phyloP scores from a whole-genome alignment of 2,888 invertebrate genomes.

The Artemia sinica region DNA sequence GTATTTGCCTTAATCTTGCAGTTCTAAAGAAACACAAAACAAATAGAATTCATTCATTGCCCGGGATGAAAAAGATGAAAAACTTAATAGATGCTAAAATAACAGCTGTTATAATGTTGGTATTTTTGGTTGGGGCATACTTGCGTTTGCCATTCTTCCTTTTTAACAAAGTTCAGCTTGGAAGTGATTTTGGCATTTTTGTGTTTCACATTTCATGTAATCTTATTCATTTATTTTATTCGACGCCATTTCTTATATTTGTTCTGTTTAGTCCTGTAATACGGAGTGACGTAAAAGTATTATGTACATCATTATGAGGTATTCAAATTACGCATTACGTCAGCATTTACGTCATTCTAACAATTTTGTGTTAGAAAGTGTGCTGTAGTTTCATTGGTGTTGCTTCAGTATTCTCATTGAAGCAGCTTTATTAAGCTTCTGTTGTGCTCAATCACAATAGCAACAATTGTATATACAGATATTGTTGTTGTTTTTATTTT shows the following conservation, averaged over 20 bases:
- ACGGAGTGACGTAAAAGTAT: conserved; percentile 1
- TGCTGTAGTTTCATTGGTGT: too few species aligned
- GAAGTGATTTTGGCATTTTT: not conserved
- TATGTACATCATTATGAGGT: not conserved
- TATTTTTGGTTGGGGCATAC: not conserved
- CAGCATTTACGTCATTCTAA: too few species aligned
- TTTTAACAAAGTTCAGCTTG: not conserved
- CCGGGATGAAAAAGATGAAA: not conserved
- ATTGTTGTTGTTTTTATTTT: too few species aligned
- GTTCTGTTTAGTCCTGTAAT: not conserved
- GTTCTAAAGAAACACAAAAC: not conserved
- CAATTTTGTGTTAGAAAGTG: too few species aligned
- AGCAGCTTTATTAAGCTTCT: too few species aligned
- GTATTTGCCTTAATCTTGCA: not conserved
- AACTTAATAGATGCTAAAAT: not conserved
- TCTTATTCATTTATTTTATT: not conserved
- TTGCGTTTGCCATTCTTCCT: not conserved
- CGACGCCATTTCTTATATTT: not conserved
- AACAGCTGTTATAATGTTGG: not conserved
- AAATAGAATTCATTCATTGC: not conserved
- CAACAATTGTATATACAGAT: too few species aligned
- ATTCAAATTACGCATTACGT: too few species aligned
- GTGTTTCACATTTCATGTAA: not conserved
- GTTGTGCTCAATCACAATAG: too few species aligned
- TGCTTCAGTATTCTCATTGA: too few species aligned